A percentile compares a stretch with the other conserved stretches of the same genome.
phyloP scores from a whole-genome alignment of 2,113 vertebrate species.

The Neopipo cinnamomea region DNA sequence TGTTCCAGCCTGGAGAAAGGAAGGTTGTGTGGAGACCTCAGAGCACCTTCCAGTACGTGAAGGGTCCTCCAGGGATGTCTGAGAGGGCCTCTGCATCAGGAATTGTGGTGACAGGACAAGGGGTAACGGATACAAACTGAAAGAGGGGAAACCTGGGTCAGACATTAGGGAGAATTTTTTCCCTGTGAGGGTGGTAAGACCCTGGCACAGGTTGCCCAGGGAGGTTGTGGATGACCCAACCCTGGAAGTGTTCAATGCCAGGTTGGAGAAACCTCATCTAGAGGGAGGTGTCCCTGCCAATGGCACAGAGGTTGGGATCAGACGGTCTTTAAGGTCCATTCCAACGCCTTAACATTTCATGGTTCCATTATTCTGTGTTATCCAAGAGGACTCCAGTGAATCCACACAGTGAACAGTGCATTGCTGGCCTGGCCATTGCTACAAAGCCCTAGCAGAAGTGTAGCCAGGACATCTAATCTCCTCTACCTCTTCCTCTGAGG shows the following conservation, averaged over 20 bases:
- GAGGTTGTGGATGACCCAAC: not conserved
- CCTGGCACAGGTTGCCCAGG: not conserved
- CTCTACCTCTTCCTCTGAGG: not conserved
- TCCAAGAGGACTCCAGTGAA: not conserved
- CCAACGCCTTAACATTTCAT: not conserved
- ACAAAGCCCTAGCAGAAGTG: not conserved
- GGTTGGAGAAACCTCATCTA: not conserved
- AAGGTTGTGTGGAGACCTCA: not conserved
- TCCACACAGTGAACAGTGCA: accelerated
- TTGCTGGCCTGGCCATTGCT: not conserved
- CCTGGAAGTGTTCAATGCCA: not conserved
- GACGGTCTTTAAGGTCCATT: not conserved
- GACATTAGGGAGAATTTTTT: not conserved
- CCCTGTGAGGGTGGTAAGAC: not conserved
- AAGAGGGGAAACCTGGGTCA: not conserved
- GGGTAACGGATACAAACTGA: not conserved
- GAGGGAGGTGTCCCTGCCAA: not conserved
- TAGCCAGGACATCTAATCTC: not conserved
- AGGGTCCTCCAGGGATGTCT: not conserved
- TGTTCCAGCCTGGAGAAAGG: not conserved
- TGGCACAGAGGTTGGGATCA: not conserved
- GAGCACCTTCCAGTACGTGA: not conserved
- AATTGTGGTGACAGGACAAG: not conserved
- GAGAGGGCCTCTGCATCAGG: not conserved
- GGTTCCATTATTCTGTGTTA: not conserved